Evolutionary conservation across 2,888 invertebrate species (phyloP).

Genomic region (Leptinotarsa tumamoca): DNA sequence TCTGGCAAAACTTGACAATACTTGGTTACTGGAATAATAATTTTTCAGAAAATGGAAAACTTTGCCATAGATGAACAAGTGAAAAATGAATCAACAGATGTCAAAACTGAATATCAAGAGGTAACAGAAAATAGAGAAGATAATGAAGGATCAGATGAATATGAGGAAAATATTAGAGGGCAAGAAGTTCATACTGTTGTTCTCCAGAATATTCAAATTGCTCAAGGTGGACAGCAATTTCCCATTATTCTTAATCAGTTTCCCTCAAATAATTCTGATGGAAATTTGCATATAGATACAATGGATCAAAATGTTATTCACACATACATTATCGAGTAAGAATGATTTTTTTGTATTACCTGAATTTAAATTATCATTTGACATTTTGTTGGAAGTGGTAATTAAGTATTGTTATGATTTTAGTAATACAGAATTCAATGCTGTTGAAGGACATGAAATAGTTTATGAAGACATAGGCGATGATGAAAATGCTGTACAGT

Average conservation of each 20-base stretch:
- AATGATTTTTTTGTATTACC: background rate
- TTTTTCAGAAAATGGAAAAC: conserved; percentile 33
- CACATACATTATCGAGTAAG: conserved; percentile 55
- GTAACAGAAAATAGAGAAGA: conserved; percentile 28
- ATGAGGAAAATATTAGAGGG: conserved; percentile 1
- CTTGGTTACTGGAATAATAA: background rate
- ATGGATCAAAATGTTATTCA: conserved; percentile 49
- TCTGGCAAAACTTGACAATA: too few relatives aligned
- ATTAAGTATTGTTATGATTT: conserved; percentile 2
- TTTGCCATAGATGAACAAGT: conserved; percentile 23
- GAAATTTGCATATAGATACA: conserved; percentile 53
- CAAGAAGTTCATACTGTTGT: conserved; percentile 49
- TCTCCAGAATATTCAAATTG: conserved; percentile 52
- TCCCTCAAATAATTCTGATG: conserved; percentile 53
- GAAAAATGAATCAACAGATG: conserved; percentile 33
- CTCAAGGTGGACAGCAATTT: conserved; percentile 41
- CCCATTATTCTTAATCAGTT: conserved; percentile 53
- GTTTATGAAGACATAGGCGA: conserved; percentile 45
- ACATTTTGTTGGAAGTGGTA: background rate
- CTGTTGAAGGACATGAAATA: conserved; percentile 44
- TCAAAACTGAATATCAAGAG: conserved; percentile 35
- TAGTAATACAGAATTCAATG: conserved; percentile 47
- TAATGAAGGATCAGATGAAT: conserved; percentile 16
- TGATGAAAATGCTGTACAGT: conserved; percentile 47
- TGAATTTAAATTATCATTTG: background rate